Evolutionary conservation across 2,797 vertebrate genomes (phyloP).

Genomic region (Onychomys torridus): DNA sequence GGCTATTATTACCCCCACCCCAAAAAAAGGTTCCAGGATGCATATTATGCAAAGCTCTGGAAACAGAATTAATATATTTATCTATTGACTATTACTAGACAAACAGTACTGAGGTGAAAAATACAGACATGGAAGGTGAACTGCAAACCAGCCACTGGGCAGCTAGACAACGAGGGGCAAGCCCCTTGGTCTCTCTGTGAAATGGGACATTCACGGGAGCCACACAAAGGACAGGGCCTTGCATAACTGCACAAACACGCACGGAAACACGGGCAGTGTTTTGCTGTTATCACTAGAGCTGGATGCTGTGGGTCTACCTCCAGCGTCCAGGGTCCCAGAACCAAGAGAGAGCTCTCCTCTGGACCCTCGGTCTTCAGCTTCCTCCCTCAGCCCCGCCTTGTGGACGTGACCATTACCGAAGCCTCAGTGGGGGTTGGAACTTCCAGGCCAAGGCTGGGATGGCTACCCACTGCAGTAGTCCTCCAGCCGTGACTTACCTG

Average conservation of each 20-base stretch:
- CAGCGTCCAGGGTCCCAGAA: too few species aligned
- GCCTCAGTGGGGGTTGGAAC: too few species aligned
- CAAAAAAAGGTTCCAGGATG: not conserved
- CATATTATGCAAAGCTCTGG: not conserved
- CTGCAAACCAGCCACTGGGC: not conserved
- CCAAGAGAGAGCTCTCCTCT: too few species aligned
- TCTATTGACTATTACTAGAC: not conserved
- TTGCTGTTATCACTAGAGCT: not conserved
- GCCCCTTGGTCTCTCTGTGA: not conserved
- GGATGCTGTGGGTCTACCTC: too few species aligned
- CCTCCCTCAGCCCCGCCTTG: too few species aligned
- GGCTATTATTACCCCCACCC: not conserved
- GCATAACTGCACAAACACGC: not conserved
- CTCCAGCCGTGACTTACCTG: not conserved
- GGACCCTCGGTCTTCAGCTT: too few species aligned
- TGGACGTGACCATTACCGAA: too few species aligned
- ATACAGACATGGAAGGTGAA: not conserved
- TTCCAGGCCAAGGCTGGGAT: too few species aligned
- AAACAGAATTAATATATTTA: conserved; percentile 2
- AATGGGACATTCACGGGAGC: not conserved
- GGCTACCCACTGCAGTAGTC: too few species aligned
- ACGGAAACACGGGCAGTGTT: not conserved
- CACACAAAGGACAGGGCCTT: not conserved
- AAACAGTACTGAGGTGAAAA: not conserved
- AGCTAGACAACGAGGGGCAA: not conserved